Base-by-base conservation (phyloP, 2,888 invertebrate genomes). In the Stenchaetothrips biformis region DNA sequence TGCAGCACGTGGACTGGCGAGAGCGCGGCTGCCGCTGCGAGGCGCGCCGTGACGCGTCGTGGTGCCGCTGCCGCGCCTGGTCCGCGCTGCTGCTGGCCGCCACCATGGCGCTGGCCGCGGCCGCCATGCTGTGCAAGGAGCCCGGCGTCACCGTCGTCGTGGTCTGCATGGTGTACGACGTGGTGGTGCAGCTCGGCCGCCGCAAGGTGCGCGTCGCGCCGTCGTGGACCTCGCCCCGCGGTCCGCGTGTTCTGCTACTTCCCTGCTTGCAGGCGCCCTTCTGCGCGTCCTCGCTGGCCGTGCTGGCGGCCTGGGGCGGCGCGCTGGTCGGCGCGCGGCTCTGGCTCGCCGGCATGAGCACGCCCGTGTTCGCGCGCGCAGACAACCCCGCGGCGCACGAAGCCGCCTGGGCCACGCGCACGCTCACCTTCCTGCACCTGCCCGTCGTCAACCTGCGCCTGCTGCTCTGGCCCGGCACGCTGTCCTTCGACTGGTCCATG, bases 401-500 rank as follows among this genome's bases (percentile, higher is more conserved):
- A 84, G 91, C 93, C 78, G 93, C 93, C 80, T 86, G 93, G 79
- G 87, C 95, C 84, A 95, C 95, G 77, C 91, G 98, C 83, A 89
- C 94, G 81, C 90, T 97, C 85, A 98, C 98, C 80, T 98, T 97
- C 88, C 89, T 93, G 83, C 97, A 96, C 87, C 91, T 99, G 84
- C 98, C 98, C 74, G 93, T 94, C 78, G 93, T 96, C 86, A 98
- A 98, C 88, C 92, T 96, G 85, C 92, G 92, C 87, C 91, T 98
- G 85, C 89, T 98, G 82, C 86, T 98, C 74, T 95, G 92, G 87
- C 98, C 98, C 8, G 91, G 91, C 84, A 92, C 93, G 83, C 89
- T 99, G 80, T 97, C 97, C 87, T 99, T 98, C 88, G 98, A 99
- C 88, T 99, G 98, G 99, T 97, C 98, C 48, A 98, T 99, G 98